A percentile compares a stretch with the other conserved stretches of the same genome.
These are phyloP conservation scores for Mylabris phalerata DNA, from an alignment of 1,140 invertebrate genomes.

Conservation along the genomic window DNA sequence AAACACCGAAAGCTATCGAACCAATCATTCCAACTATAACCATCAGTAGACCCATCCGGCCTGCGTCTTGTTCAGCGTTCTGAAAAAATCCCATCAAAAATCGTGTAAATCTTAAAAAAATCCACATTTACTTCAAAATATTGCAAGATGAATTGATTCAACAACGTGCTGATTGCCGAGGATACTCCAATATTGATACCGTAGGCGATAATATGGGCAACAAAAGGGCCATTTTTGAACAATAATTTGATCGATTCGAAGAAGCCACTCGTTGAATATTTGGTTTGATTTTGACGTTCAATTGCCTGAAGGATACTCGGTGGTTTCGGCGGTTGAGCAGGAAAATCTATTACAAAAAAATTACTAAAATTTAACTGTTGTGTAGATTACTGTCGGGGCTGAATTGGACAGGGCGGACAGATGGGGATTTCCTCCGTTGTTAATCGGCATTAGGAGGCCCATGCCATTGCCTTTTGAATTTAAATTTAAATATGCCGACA, in stretches of 20 bases:
- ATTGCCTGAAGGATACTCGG: constrained; percentile 43
- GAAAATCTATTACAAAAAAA: constrained; percentile 47
- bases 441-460: no score
- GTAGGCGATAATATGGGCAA: constrained; percentile 23
- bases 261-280: constrained; percentile 17
- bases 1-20: constrained; percentile 58
- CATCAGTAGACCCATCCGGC: constrained; percentile 62
- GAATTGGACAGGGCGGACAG: no score
- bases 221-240: constrained; percentile 21
- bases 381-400: no score
- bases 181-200: constrained; percentile 28
- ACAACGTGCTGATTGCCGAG: constrained; percentile 25
- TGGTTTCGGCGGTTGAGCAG: constrained; percentile 48
- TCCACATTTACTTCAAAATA: constrained; percentile 26
- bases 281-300: constrained; percentile 14
- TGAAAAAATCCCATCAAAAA: constrained; percentile 8
- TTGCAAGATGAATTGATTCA: constrained; percentile 27
- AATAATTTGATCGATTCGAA: constrained; percentile 7
- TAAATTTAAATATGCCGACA: no score
- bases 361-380: background rate
- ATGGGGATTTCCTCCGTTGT: no score
- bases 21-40: constrained; percentile 63
- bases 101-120: background rate
- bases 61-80: constrained; percentile 49
- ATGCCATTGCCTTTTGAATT: no score